These are phyloP conservation scores for Bilobella aurantiaca DNA, from an alignment of 1,140 invertebrate species.

Conservation along the genomic window DNA sequence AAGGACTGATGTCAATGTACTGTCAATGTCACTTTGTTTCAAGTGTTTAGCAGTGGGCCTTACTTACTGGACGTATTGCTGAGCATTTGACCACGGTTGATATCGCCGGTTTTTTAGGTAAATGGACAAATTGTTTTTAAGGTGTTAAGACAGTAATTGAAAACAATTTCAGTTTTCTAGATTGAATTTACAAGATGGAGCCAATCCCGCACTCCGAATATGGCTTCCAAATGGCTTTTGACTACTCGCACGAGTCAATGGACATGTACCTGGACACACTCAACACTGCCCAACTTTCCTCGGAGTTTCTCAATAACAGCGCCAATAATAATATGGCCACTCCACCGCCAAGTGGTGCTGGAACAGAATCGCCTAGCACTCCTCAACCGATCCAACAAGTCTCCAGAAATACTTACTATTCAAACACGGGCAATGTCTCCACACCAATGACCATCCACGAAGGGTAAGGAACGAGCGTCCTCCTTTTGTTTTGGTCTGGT, in stretches of 20 bases:
- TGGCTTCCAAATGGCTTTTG: not conserved
- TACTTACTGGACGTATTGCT: too few species aligned
- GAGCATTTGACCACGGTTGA: too few species aligned
- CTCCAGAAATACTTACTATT: not conserved
- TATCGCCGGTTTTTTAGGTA: too few species aligned
- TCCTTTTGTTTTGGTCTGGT: not conserved
- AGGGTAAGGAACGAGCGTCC: not conserved
- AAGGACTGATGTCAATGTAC: too few species aligned
- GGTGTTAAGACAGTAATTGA: too few species aligned
- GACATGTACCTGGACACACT: constrained; percentile 2
- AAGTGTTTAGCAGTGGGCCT: too few species aligned
- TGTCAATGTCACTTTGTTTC: too few species aligned
- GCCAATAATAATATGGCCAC: not conserved
- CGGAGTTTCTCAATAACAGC: not conserved
- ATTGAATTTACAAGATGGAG: too few species aligned
- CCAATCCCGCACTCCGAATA: not conserved
- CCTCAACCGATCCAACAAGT: not conserved
- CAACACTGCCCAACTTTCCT: not conserved
- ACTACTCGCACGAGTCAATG: constrained; percentile 1
- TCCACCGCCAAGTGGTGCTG: not conserved
- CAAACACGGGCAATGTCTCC: not conserved
- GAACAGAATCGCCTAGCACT: not conserved
- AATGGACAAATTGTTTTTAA: too few species aligned
- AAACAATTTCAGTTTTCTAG: too few species aligned
- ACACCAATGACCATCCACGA: not conserved